A percentile compares a stretch with the other conserved stretches of the same genome.
phyloP scores from a whole-genome alignment of 1,140 invertebrate species.

The Pseudomyrmex sp. region DNA sequence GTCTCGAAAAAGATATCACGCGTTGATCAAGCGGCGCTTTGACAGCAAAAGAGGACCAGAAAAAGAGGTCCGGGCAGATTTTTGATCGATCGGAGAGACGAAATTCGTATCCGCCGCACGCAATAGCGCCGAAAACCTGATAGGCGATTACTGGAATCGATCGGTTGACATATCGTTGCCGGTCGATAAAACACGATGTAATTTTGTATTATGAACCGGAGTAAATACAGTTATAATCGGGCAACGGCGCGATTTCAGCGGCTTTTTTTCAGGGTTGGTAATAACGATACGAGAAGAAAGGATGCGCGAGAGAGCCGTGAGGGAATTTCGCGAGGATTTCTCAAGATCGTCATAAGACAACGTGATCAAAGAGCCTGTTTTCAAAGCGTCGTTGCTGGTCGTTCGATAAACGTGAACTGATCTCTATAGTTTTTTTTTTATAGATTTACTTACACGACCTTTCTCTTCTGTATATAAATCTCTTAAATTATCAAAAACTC shows the following conservation, averaged over 20 bases:
- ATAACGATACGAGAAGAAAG: conserved; percentile 57
- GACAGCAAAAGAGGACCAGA: neutral
- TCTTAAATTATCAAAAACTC: too few relatives aligned
- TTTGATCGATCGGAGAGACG: neutral
- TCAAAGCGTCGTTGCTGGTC: conserved; percentile 44
- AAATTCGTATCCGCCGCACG: neutral
- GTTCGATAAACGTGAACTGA: conserved; percentile 57
- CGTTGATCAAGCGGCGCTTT: neutral
- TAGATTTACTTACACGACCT: conserved; percentile 1
- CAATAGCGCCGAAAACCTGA: neutral
- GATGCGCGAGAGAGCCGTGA: conserved; percentile 61
- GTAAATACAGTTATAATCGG: conserved; percentile 70
- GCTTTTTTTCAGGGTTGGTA: conserved; percentile 57
- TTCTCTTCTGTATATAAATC: neutral
- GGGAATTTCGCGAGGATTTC: conserved; percentile 41
- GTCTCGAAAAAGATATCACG: neutral
- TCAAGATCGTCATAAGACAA: conserved; percentile 72
- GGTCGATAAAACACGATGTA: conserved; percentile 63
- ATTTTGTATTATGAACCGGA: conserved; percentile 44
- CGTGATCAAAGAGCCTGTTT: conserved; percentile 57
- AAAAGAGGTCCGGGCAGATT: neutral
- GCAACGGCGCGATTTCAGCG: neutral
- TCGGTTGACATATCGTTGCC: conserved; percentile 62
- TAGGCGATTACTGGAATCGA: conserved; percentile 34
- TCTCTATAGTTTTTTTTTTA: conserved; percentile 61